Base-by-base conservation (phyloP, 2,797 vertebrate genomes). In the Sebastes flavidus region DNA sequence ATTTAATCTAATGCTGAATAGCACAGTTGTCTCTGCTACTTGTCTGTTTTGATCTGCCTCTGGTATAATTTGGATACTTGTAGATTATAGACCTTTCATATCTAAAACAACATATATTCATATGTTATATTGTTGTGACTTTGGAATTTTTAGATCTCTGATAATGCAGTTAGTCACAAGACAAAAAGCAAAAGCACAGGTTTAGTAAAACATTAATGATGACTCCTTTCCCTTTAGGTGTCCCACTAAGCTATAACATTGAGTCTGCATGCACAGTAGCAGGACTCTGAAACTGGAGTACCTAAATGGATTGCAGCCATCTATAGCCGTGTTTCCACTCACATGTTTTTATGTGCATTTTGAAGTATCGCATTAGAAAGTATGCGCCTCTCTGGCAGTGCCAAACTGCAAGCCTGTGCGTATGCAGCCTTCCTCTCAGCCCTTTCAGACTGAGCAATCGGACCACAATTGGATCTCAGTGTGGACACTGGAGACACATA, bases 271-370 rank as follows among this genome's bases (percentile, higher is more conserved):
- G 38, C 49, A 58, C 36, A 2, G 63, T 29, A 32, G 29, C 60
- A 49, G 18, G 8, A 12, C 58, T 29, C 61, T 65, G 30, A 70
- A 75, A 77, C 29, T 25, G 24, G 49, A 65, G 16, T 18, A 49
- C 16, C 6, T 65, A 52, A 72, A 70, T 81, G 72, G 30, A 82
- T n/a, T 55, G 55, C 49, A 49, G 78, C 56, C 61, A 27, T 62
- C 49, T 18, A 20, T 49, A 49, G 42, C 42, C 7, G 7, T 49
- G 42, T 20, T 49, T 49, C 7, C 42, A 49, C 16, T 49, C 42
- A 46, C 42, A 46, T 46, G 1, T 46, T 46, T 18, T 46, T 46
- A 20, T 46, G 42, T 18, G 42, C 42, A 46, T 46, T 46, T 46
- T 46, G 3, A 46, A 46, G 42, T 49, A 49, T 49, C 16, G 42